phyloP scores from a whole-genome alignment of 2,888 invertebrate species.

The Drosophila meridionalis region DNA sequence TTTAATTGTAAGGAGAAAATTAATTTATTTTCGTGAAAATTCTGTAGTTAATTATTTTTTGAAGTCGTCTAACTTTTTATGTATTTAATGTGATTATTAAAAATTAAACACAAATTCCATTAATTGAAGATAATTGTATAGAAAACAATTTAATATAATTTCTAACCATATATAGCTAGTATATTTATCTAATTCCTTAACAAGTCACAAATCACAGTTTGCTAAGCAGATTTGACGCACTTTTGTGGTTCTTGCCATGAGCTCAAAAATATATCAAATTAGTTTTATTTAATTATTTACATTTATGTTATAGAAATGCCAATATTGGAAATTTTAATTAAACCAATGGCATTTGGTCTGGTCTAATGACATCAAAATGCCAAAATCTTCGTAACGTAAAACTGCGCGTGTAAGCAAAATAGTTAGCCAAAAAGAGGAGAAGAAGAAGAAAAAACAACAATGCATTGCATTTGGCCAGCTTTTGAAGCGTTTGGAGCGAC shows the following conservation, averaged over 20 bases:
- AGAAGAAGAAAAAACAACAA: background rate
- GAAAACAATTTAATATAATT: background rate
- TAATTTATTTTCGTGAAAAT: too few relatives aligned
- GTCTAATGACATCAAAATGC: constrained; percentile 64
- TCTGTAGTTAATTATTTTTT: too few relatives aligned
- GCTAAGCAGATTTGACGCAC: background rate
- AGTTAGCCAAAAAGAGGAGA: constrained; percentile 15
- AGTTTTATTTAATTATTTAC: constrained; percentile 36
- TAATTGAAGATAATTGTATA: background rate
- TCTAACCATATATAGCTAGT: background rate
- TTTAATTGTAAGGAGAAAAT: too few relatives aligned
- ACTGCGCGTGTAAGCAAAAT: constrained; percentile 52
- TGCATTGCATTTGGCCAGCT: constrained; percentile 30
- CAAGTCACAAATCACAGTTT: background rate
- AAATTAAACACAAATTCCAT: background rate
- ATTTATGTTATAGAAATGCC: constrained; percentile 48
- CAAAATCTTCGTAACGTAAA: constrained; percentile 37
- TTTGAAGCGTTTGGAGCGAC: constrained; percentile 55
- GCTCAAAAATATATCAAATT: constrained; percentile 17
- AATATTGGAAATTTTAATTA: constrained; percentile 65
- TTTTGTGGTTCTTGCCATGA: constrained; percentile 12
- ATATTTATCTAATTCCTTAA: background rate
- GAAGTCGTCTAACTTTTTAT: background rate
- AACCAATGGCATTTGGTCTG: constrained; percentile 68
- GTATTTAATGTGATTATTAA: background rate